phyloP scores from a whole-genome alignment of 2,113 vertebrate genomes.

The Petroica traversi region DNA sequence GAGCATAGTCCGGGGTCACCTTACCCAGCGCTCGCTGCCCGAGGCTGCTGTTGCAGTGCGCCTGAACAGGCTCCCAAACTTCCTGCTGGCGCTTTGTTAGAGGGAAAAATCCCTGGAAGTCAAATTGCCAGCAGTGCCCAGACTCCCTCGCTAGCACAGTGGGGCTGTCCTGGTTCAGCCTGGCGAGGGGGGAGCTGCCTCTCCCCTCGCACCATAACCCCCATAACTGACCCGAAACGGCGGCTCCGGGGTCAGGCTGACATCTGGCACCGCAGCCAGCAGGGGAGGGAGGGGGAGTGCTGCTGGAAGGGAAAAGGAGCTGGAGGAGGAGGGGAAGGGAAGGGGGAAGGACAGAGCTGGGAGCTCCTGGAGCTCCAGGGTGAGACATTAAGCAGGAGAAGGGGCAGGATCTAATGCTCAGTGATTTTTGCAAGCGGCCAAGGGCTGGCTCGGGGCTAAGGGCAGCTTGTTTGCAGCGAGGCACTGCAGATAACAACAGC shows the following conservation, averaged over 20 bases:
- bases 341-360: neutral
- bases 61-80: neutral
- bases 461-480: neutral
- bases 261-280: slow-evolving; percentile 3
- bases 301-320: neutral
- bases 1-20: neutral
- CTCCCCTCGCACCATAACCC: neutral
- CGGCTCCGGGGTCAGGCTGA: slow-evolving; percentile 14
- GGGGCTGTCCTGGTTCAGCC: neutral
- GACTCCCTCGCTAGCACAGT: fast-evolving
- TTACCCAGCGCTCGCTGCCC: neutral
- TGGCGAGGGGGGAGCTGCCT: fast-evolving
- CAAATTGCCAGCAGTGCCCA: neutral
- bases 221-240: neutral
- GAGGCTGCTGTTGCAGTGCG: neutral
- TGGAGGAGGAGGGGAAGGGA: neutral
- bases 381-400: neutral
- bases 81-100: neutral
- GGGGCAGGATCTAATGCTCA: neutral
- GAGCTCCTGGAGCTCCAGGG: neutral
- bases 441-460: neutral
- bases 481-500: neutral
- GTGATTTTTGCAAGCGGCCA: neutral
- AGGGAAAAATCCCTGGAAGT: neutral
- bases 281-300: neutral